Percentiles rank a stretch among this genome's conserved stretches.
Conservation (phyloP, 2,797 vertebrate species). For the Alca torda region DNA sequence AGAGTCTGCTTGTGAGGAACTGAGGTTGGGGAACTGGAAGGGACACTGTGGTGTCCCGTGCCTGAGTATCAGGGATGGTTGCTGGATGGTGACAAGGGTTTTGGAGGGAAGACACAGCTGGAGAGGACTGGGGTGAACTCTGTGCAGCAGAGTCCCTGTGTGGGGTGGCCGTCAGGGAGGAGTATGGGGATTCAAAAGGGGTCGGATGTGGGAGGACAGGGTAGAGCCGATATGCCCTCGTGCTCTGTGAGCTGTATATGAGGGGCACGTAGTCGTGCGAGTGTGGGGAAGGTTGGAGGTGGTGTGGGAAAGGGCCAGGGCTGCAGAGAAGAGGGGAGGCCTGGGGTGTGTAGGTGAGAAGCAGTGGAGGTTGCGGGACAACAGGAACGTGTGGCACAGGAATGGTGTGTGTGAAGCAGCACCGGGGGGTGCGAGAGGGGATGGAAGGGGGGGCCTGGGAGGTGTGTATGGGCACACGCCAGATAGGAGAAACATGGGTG, state of each 20-base stretch:
- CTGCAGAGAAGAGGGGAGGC: neutral
- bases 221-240: neutral
- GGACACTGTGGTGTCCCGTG: neutral
- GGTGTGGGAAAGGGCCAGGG: neutral
- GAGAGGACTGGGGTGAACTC: neutral
- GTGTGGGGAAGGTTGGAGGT: neutral
- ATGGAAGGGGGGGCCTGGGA: neutral
- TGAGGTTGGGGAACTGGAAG: neutral
- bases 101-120: neutral
- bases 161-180: neutral
- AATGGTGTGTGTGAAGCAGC: neutral
- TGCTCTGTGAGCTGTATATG: neutral
- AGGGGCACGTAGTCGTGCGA: fast-evolving
- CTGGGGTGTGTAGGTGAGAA: neutral
- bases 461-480: fast-evolving
- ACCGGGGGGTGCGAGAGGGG: too few species aligned
- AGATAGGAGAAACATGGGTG: neutral
- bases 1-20: neutral
- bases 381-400: neutral
- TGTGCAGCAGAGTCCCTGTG: neutral
- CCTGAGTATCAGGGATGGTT: neutral
- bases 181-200: neutral
- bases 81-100: neutral
- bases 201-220: neutral
- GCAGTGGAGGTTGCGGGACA: fast-evolving